These are phyloP conservation scores for Probaryconus sp. DNA, from an alignment of 1,140 invertebrate species.

Conservation along the genomic window DNA sequence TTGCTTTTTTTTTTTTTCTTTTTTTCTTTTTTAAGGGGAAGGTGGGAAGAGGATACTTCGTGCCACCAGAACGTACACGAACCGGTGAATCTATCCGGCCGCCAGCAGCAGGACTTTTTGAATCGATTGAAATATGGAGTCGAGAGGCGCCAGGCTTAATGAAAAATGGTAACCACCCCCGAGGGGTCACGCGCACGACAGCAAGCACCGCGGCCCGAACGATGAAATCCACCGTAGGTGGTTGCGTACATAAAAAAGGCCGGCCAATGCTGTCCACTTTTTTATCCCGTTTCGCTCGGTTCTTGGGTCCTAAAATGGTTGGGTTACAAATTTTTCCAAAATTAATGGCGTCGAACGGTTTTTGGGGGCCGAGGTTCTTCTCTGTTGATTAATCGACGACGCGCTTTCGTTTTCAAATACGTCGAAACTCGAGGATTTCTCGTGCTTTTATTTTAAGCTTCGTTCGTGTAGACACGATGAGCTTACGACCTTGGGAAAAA, in stretches of 20 bases:
- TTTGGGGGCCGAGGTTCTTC: no score
- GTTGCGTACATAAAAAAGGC: constrained; percentile 52
- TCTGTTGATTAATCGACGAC: no score
- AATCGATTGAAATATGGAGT: constrained; percentile 71
- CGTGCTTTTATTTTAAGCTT: no score
- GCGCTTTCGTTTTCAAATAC: no score
- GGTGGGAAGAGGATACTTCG: constrained; percentile 25
- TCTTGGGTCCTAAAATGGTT: not conserved
- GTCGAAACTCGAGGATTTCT: no score
- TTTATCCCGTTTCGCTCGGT: constrained; percentile 3
- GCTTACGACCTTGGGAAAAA: no score
- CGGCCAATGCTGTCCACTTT: constrained; percentile 12
- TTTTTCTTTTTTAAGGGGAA: constrained; percentile 6
- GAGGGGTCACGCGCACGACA: constrained; percentile 41
- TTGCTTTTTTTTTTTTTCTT: no score
- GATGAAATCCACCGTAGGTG: constrained; percentile 52
- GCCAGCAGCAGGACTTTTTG: constrained; percentile 58
- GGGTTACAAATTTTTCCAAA: constrained; percentile 22
- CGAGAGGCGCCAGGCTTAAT: constrained; percentile 62
- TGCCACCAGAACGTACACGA: constrained; percentile 12
- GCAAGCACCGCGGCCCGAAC: constrained; percentile 16
- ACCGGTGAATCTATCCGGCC: constrained; percentile 26
- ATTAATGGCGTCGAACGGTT: no score
- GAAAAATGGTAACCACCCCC: constrained; percentile 68
- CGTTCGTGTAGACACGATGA: no score